A percentile compares a stretch with the other conserved stretches of the same genome.
phyloP scores from a whole-genome alignment of 2,797 vertebrate species.

The Rhinella marina region DNA sequence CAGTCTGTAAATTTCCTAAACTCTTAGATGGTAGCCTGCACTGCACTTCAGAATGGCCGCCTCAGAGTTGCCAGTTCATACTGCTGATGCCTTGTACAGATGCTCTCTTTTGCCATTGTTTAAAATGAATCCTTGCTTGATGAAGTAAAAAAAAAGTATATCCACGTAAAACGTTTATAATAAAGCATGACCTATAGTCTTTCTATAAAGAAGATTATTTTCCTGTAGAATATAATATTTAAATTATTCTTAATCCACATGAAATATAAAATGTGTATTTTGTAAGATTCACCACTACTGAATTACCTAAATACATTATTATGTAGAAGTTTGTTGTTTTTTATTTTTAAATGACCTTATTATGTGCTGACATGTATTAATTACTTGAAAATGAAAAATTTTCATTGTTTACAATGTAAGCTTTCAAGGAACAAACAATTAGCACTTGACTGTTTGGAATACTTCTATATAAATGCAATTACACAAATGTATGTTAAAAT shows the following conservation, averaged over 20 bases:
- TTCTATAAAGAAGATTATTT: conserved; percentile 62
- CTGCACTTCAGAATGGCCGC: conserved; percentile 40
- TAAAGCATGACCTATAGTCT: conserved; percentile 56
- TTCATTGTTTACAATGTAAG: conserved; percentile 65
- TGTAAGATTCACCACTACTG: conserved; percentile 59
- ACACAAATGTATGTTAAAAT: conserved; percentile 46
- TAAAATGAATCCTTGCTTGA: conserved; percentile 36
- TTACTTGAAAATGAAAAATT: conserved; percentile 44
- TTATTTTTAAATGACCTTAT: background rate
- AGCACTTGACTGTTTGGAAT: conserved; percentile 55
- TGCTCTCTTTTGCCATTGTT: background rate
- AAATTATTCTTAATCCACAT: conserved; percentile 71
- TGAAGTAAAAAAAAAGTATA: conserved; percentile 52
- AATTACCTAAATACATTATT: conserved; percentile 20
- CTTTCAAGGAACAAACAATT: conserved; percentile 59
- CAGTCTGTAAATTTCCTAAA: background rate
- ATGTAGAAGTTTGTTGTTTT: background rate
- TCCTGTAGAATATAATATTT: conserved; percentile 70
- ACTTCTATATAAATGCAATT: conserved; percentile 41
- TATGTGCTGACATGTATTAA: conserved; percentile 35
- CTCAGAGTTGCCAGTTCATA: background rate
- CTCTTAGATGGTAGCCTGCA: background rate
- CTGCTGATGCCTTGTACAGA: conserved; percentile 18
- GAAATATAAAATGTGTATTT: conserved; percentile 68
- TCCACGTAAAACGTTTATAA: conserved; percentile 35